phyloP scores from a whole-genome alignment of 2,113 vertebrate genomes.

The Cynoglossus semilaevis region DNA sequence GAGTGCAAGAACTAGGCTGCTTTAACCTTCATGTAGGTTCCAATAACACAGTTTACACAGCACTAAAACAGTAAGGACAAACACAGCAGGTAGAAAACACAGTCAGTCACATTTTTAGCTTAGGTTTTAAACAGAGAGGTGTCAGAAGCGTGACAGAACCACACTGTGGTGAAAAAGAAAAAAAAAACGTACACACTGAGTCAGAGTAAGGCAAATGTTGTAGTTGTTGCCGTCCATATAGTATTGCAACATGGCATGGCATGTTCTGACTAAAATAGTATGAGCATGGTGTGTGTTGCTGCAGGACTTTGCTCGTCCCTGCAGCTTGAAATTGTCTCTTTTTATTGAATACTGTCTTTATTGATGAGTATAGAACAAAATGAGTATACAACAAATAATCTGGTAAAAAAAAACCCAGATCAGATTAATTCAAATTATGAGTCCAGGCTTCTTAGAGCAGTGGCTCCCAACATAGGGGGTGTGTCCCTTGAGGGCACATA shows the following conservation, averaged over 20 bases:
- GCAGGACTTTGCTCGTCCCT: slow-evolving; percentile 4
- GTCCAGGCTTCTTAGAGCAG: too few relatives aligned
- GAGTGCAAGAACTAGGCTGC: slow-evolving; percentile 19
- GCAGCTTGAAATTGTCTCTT: neutral
- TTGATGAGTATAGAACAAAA: too few relatives aligned
- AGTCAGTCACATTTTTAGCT: neutral
- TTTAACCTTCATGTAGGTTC: slow-evolving; percentile 4
- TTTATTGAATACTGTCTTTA: too few relatives aligned
- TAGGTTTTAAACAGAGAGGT: neutral
- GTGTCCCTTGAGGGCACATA: too few relatives aligned
- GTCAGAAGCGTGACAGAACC: neutral
- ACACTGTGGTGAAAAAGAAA: too few relatives aligned
- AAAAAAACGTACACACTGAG: neutral
- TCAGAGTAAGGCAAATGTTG: neutral
- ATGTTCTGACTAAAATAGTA: slow-evolving; percentile 52
- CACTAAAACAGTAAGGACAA: neutral
- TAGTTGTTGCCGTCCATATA: slow-evolving; percentile 26
- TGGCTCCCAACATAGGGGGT: too few relatives aligned
- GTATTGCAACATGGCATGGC: slow-evolving; percentile 35
- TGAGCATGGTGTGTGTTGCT: slow-evolving; percentile 20
- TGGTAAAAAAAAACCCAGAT: too few relatives aligned
- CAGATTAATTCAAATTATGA: too few relatives aligned
- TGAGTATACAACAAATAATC: too few relatives aligned
- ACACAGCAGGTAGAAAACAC: neutral
- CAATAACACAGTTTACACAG: neutral